Percentiles rank a stretch among this genome's conserved stretches.
phyloP scores from a whole-genome alignment of 2,113 vertebrate genomes.

The Neofelis nebulosa region DNA sequence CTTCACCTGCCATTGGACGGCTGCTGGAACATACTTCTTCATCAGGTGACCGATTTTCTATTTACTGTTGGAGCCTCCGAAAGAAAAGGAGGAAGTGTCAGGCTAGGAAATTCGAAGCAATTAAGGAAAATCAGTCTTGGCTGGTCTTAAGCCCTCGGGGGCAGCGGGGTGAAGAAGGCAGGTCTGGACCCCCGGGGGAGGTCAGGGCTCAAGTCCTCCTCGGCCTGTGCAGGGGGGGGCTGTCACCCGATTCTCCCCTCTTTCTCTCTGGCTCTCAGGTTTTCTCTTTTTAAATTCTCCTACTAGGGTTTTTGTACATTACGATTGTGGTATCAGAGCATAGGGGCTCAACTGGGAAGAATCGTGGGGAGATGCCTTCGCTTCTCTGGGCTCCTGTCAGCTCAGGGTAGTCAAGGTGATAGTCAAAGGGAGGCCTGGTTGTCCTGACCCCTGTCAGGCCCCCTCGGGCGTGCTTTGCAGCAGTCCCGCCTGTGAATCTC shows the following conservation, averaged over 20 bases:
- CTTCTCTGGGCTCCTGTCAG: background rate
- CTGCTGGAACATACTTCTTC: background rate
- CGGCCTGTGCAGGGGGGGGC: background rate
- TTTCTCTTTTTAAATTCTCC: background rate
- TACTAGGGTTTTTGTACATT: background rate
- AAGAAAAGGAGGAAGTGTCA: slow-evolving; percentile 76
- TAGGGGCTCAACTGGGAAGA: background rate
- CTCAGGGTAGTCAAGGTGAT: no score
- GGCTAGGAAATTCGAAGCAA: slow-evolving; percentile 74
- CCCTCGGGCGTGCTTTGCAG: background rate
- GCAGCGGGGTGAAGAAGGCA: background rate
- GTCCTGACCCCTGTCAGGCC: rapidly evolving
- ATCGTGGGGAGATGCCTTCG: background rate
- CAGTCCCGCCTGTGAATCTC: background rate
- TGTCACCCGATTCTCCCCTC: background rate
- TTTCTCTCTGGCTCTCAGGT: background rate
- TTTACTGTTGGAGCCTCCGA: background rate
- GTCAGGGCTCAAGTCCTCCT: slow-evolving; percentile 52
- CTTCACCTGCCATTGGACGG: slow-evolving; percentile 53
- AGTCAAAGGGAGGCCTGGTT: background rate
- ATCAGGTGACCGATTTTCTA: slow-evolving; percentile 69
- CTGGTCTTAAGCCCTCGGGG: background rate
- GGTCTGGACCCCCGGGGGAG: slow-evolving; percentile 44
- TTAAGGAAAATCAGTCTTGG: slow-evolving; percentile 62
- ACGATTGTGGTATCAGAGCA: rapidly evolving